Percentiles rank a stretch among this genome's conserved stretches.
These are phyloP conservation scores for Lordiphosa stackelbergi DNA, from an alignment of 1,140 invertebrate genomes.

Conservation along the genomic window DNA sequence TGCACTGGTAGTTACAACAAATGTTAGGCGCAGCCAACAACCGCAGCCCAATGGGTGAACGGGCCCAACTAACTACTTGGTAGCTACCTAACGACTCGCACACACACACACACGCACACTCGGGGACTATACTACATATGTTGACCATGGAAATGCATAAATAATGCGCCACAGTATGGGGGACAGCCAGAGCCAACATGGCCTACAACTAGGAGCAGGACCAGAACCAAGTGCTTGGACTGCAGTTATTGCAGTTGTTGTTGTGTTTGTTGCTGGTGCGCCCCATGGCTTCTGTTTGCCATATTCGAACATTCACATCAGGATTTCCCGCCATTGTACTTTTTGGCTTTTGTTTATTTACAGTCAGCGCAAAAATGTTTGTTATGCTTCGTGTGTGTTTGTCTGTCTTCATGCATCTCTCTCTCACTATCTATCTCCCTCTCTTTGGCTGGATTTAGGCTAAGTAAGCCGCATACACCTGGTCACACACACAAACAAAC, in stretches of 20 bases:
- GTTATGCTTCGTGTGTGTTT: constrained; percentile 42
- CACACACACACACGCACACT: constrained; percentile 27
- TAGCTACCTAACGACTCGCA: constrained; percentile 65
- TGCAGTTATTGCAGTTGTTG: constrained; percentile 18
- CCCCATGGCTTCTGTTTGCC: constrained; percentile 56
- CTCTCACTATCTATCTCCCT: constrained; percentile 5
- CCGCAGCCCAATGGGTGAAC: constrained; percentile 36
- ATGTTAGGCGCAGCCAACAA: constrained; percentile 71
- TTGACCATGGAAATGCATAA: constrained; percentile 75
- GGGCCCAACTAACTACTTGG: constrained; percentile 59
- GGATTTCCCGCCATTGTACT: constrained; percentile 74
- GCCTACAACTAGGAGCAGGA: constrained; percentile 60
- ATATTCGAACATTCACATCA: constrained; percentile 74
- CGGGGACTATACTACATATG: constrained; percentile 55
- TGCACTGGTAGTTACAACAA: constrained; percentile 72
- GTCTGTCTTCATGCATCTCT: constrained; percentile 17
- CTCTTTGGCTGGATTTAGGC: constrained; percentile 58
- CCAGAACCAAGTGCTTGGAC: constrained; percentile 18
- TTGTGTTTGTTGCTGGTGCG: constrained; percentile 14
- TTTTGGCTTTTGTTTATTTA: constrained; percentile 75
- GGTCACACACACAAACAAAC: constrained; percentile 44
- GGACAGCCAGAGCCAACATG: constrained; percentile 39
- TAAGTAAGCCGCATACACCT: constrained; percentile 73
- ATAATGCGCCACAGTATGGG: constrained; percentile 68
- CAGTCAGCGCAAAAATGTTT: constrained; percentile 73